A percentile compares a stretch with the other conserved stretches of the same genome.
Evolutionary conservation across 1,140 invertebrate species (phyloP).

Genomic region (Ladona fulva): DNA sequence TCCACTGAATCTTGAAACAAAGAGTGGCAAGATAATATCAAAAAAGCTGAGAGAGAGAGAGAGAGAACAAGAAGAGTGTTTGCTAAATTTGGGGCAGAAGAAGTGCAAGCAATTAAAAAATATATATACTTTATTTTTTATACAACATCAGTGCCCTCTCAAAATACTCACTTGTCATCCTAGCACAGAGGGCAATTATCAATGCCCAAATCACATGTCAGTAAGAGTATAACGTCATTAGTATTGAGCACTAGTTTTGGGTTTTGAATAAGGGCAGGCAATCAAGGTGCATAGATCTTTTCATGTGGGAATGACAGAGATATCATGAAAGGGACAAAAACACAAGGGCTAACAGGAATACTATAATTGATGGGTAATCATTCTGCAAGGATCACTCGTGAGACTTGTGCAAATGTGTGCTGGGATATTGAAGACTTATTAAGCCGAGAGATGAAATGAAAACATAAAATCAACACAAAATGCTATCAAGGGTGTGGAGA

Average conservation of each 20-base stretch:
- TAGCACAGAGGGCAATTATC: not conserved
- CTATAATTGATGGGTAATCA: not conserved
- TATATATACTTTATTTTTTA: not conserved
- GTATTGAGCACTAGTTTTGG: not conserved
- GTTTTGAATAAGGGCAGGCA: not conserved
- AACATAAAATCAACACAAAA: not conserved
- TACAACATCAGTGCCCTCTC: not conserved
- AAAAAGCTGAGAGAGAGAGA: not conserved
- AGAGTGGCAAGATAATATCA: not conserved
- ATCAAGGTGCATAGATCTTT: not conserved
- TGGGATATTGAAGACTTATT: not conserved
- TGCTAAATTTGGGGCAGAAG: not conserved
- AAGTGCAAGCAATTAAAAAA: not conserved
- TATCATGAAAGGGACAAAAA: not conserved
- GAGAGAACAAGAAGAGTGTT: not conserved
- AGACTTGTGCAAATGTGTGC: not conserved
- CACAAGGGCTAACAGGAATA: not conserved
- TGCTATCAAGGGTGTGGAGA: not conserved
- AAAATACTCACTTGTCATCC: constrained; percentile 6
- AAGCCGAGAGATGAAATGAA: constrained; percentile 5
- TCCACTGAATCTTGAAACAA: not conserved
- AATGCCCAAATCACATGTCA: not conserved
- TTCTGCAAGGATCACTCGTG: not conserved
- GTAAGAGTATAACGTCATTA: not conserved
- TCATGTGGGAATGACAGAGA: not conserved